Base-by-base conservation (phyloP, 2,888 invertebrate genomes). In the Incurvaria masculella region DNA sequence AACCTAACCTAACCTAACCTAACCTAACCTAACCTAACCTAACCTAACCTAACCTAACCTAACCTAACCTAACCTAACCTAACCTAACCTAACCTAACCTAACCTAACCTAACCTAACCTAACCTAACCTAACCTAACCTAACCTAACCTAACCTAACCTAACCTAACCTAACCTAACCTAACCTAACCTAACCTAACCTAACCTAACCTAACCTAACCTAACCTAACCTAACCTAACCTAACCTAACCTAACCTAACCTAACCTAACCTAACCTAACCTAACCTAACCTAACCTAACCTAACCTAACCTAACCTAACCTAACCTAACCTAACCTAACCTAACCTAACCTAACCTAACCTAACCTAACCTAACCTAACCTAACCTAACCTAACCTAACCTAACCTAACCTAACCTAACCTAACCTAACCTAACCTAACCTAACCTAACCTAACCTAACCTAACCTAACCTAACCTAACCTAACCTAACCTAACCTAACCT, bases 121-220 rank as follows among this genome's bases (percentile, higher is more conserved):
- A 41, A 41, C 41, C 41, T 41, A 41, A 41, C 51, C 51, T 41
- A 41, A 41, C 41, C 41, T 41, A 41, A 41, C 41, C 19, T 17
- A 16, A 41, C 41, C 41, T 41, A 41, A 48, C 47, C 51, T 47
- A 49, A 51, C 49, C 41, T 41, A 41, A 41, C 41, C 41, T 41
- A 41, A 41, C 41, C 41, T 41, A 41, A 41, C 41, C 41, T 41
- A 41, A 41, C 41, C 41, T 41, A 41, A 41, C 41, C 41, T 41
- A 41, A 41, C 41, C 41, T 21, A 11, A 27, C 20, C n/a, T 23
- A 44, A 21, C 44, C 27, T 17, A n/a, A n/a, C n/a, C n/a, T n/a
- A n/a, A n/a, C n/a, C n/a, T n/a, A n/a, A n/a, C n/a, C n/a, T n/a
- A n/a, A n/a, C n/a, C n/a, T n/a, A n/a, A n/a, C n/a, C n/a, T 42